A percentile compares a stretch with the other conserved stretches of the same genome.
Conservation (phyloP, 2,888 invertebrate genomes). For the Drosophila kambysellisi region DNA sequence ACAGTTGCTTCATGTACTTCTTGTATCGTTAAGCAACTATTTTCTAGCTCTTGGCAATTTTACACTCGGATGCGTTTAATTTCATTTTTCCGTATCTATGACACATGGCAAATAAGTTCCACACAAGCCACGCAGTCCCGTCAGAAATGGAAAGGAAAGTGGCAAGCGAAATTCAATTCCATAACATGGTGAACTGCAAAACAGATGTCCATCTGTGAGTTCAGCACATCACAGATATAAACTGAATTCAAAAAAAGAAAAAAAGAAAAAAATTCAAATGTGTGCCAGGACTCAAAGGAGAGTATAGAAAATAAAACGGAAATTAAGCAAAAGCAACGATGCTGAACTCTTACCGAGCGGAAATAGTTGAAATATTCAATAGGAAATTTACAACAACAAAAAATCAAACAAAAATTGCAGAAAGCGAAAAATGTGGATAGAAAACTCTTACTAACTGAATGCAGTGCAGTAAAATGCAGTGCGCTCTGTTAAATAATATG, state of each 20-base stretch:
- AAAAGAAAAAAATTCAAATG: not conserved
- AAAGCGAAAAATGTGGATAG: slow-evolving; percentile 2
- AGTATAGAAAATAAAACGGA: slow-evolving; percentile 60
- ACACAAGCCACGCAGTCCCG: slow-evolving; percentile 59
- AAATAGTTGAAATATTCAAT: slow-evolving; percentile 67
- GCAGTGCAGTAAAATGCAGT: not conserved
- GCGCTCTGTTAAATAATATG: slow-evolving; percentile 9
- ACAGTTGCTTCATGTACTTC: not conserved
- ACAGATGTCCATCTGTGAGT: slow-evolving; percentile 65
- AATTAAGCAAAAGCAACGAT: slow-evolving; percentile 66
- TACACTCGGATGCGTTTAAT: slow-evolving; percentile 67
- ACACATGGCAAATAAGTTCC: slow-evolving; percentile 70
- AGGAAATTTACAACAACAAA: slow-evolving; percentile 43
- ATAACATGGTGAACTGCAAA: slow-evolving; percentile 74
- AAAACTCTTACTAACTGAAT: not conserved
- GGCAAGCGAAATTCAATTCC: slow-evolving; percentile 67
- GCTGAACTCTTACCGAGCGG: slow-evolving; percentile 57
- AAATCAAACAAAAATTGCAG: slow-evolving; percentile 13
- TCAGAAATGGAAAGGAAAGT: slow-evolving; percentile 35
- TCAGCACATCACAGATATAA: slow-evolving; percentile 25
- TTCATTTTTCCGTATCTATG: slow-evolving; percentile 60
- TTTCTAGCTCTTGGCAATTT: slow-evolving; percentile 58
- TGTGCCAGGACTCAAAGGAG: slow-evolving; percentile 31
- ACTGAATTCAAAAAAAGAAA: slow-evolving; percentile 3
- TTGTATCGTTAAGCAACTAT: slow-evolving; percentile 34